Conservation (phyloP, 92 coral and sea anemone species). For the Zoanthus sansibaricus region DNA sequence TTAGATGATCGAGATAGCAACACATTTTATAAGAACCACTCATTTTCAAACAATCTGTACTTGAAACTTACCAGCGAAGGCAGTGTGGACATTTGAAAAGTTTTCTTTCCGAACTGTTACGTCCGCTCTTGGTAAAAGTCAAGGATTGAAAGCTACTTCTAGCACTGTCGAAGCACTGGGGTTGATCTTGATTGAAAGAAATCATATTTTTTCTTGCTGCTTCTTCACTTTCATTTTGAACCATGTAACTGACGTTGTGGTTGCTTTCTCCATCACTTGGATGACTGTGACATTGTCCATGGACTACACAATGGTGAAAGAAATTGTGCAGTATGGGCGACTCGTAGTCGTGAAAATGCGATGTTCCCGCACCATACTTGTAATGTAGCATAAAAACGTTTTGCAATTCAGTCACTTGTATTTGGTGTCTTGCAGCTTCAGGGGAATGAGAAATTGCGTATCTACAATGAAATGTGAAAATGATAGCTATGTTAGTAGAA, state of each 20-base stretch:
- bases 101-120: neutral
- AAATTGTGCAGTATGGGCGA: neutral
- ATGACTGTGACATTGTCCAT: neutral
- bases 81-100: neutral
- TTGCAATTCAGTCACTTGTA: no score
- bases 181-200: neutral
- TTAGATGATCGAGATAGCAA: no score
- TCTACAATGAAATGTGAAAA: no score
- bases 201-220: neutral
- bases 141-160: neutral
- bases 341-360: neutral
- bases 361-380: neutral
- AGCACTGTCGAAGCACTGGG: neutral
- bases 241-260: neutral
- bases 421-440: no score
- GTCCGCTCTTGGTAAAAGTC: neutral
- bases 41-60: neutral
- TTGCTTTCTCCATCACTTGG: neutral
- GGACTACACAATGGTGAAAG: neutral
- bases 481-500: no score
- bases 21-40: no score
- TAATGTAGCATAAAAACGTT: neutral
- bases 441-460: no score
- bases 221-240: neutral
- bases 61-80: neutral